Conservation (phyloP, 2,113 vertebrate species). For the Sinosuthora webbiana region DNA sequence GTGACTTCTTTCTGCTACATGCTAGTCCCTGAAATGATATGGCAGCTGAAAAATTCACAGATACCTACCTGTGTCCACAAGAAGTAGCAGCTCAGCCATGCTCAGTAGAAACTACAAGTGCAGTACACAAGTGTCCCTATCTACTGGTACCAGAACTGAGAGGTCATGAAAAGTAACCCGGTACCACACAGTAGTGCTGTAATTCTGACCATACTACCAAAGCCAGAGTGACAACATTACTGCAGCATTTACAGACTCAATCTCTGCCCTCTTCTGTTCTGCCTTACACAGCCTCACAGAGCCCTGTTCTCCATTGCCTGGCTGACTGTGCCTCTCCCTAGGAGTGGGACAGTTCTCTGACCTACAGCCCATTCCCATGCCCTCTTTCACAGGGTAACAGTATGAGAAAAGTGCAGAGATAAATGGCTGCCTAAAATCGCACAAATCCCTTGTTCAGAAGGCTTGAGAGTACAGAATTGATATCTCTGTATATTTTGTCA, state of each 20-base stretch:
- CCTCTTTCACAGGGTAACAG: not conserved
- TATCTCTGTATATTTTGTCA: not conserved
- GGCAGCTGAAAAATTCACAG: not conserved
- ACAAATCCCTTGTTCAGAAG: not conserved
- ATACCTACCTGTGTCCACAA: not conserved
- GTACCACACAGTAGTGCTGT: fast-evolving
- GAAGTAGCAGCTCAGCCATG: not conserved
- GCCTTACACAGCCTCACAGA: not conserved
- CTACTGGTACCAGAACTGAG: not conserved
- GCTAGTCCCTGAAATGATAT: not conserved
- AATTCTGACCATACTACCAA: not conserved
- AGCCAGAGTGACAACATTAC: not conserved
- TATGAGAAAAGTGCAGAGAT: not conserved
- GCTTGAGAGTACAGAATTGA: not conserved
- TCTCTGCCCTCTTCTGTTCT: not conserved
- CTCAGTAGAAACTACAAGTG: not conserved
- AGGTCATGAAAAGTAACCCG: not conserved
- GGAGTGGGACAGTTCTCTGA: not conserved
- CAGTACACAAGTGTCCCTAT: not conserved
- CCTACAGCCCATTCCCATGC: not conserved
- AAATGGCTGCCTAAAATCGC: not conserved
- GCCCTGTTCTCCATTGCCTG: not conserved
- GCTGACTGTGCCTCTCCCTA: not conserved
- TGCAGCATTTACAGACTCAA: not conserved
- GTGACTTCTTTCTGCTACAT: not conserved